A percentile compares a stretch with the other conserved stretches of the same genome.
These are phyloP conservation scores for Noturus placidus DNA, from an alignment of 2,113 vertebrate genomes.

Conservation along the genomic window DNA sequence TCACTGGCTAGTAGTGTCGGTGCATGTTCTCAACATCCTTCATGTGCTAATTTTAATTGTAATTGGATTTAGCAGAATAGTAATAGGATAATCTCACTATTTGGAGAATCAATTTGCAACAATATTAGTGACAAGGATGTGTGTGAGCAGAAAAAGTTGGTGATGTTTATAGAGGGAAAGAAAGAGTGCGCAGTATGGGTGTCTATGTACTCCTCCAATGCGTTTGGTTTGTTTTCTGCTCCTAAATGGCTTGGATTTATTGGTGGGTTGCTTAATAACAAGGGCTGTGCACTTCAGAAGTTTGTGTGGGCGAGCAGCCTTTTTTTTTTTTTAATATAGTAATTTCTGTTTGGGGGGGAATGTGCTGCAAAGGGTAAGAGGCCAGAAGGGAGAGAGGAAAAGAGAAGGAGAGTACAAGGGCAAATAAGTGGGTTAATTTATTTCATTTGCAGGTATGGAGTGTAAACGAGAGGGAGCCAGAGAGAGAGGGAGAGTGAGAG, in stretches of 20 bases:
- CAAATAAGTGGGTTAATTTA: slow-evolving; percentile 78
- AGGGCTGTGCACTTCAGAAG: slow-evolving; percentile 71
- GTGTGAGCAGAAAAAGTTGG: slow-evolving; percentile 58
- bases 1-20: slow-evolving; percentile 5
- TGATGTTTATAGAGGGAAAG: slow-evolving; percentile 36
- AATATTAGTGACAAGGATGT: slow-evolving; percentile 51
- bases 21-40: neutral
- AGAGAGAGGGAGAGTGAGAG: slow-evolving; percentile 67
- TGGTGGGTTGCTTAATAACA: slow-evolving; percentile 76
- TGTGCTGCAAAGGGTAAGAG: slow-evolving; percentile 50
- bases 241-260: slow-evolving; percentile 73
- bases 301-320: slow-evolving; percentile 65
- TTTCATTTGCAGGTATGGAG: slow-evolving; percentile 80
- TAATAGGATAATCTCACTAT: slow-evolving; percentile 44
- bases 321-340: slow-evolving; percentile 66
- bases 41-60: neutral
- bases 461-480: slow-evolving; percentile 76
- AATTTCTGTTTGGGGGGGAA: slow-evolving; percentile 65
- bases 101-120: neutral
- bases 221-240: slow-evolving; percentile 69
- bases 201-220: slow-evolving; percentile 70
- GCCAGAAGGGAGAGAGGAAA: slow-evolving; percentile 51
- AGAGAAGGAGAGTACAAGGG: slow-evolving; percentile 65
- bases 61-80: neutral
- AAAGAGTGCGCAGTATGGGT: slow-evolving; percentile 55